phyloP scores from a whole-genome alignment of 2,888 invertebrate species.

The Encarsia formosa region DNA sequence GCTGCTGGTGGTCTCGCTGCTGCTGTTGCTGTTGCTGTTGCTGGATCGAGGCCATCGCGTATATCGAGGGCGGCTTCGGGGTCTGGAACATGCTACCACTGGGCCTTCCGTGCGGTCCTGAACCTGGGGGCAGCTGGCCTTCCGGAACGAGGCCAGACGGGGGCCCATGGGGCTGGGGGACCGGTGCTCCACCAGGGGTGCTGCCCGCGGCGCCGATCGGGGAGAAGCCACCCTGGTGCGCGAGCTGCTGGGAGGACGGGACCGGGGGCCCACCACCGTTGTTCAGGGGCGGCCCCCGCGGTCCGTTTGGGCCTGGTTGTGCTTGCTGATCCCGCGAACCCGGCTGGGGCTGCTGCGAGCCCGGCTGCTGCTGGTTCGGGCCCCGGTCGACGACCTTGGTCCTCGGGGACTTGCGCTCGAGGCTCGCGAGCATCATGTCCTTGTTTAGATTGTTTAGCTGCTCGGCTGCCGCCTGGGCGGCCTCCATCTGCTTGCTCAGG shows the following conservation, averaged over 20 bases:
- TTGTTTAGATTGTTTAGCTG: conserved; percentile 69
- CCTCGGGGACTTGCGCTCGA: conserved; percentile 80
- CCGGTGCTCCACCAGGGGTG: conserved; percentile 54
- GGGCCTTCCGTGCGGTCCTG: conserved; percentile 59
- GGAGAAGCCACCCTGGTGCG: conserved; percentile 55
- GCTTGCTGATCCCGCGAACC: no score
- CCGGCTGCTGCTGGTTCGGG: conserved; percentile 48
- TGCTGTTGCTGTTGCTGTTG: conserved; percentile 56
- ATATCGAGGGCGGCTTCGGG: conserved; percentile 68
- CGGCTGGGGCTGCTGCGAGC: not conserved
- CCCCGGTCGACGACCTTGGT: conserved; percentile 70
- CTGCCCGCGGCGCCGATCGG: conserved; percentile 55
- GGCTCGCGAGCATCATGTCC: conserved; percentile 75
- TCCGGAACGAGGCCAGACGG: conserved; percentile 54
- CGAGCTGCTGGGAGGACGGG: conserved; percentile 50
- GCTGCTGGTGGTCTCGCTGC: no score
- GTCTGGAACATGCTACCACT: conserved; percentile 76
- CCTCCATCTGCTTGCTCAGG: conserved; percentile 73
- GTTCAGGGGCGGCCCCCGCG: conserved; percentile 50
- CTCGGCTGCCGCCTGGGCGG: conserved; percentile 75
- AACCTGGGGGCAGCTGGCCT: conserved; percentile 57
- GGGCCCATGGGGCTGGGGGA: conserved; percentile 40
- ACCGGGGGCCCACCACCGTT: conserved; percentile 49
- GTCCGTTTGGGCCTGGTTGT: conserved; percentile 49
- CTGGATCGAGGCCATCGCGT: conserved; percentile 51